These are phyloP conservation scores for Danio kyathit DNA, from an alignment of 2,797 vertebrate species.

Conservation along the genomic window DNA sequence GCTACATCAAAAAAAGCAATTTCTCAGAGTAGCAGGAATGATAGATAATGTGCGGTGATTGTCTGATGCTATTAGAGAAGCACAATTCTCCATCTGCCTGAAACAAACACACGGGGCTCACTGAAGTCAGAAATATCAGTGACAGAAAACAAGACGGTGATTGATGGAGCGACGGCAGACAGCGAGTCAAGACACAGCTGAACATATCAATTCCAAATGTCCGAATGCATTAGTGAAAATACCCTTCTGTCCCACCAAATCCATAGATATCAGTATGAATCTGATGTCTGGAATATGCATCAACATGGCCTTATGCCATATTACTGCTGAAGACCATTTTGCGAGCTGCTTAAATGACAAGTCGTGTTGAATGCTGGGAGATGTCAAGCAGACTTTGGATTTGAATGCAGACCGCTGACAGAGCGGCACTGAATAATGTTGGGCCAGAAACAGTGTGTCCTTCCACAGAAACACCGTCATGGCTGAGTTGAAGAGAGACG, in stretches of 20 bases:
- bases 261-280: not conserved
- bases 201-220: not conserved
- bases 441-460: constrained; percentile 26
- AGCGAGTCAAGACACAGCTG: constrained; percentile 15
- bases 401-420: not conserved
- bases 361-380: constrained; percentile 3
- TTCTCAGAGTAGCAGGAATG: not conserved
- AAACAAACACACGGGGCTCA: not conserved
- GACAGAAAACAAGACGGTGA: constrained; percentile 25
- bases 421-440: constrained; percentile 10
- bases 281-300: not conserved
- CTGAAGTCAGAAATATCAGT: not conserved
- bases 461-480: constrained; percentile 40
- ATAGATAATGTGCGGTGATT: constrained; percentile 8
- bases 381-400: constrained; percentile 23
- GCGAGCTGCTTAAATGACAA: not conserved
- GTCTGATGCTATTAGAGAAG: constrained; percentile 1
- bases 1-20: constrained; percentile 14
- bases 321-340: not conserved
- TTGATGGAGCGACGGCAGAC: constrained; percentile 9
- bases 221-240: not conserved
- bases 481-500: not conserved
- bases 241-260: not conserved
- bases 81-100: not conserved
- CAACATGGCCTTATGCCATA: not conserved